Percentiles rank a stretch among this genome's conserved stretches.
phyloP scores from a whole-genome alignment of 2,888 invertebrate genomes.

The Lithodes maja region DNA sequence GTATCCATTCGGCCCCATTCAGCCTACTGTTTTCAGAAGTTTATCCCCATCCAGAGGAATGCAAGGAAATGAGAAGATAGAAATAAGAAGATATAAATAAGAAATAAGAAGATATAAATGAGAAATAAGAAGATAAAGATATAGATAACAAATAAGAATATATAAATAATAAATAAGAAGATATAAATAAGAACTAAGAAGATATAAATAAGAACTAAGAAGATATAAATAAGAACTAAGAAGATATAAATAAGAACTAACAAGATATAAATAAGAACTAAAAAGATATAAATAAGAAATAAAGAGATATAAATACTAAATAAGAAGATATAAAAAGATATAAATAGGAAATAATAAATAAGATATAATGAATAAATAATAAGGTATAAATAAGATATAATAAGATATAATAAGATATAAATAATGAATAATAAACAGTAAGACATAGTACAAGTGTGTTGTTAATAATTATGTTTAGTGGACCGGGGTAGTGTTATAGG shows the following conservation, averaged over 20 bases:
- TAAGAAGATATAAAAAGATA: too few relatives aligned
- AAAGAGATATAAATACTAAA: not conserved
- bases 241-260: not conserved
- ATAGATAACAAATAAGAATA: not conserved
- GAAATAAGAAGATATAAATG: not conserved
- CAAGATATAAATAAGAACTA: too few relatives aligned
- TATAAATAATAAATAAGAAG: not conserved
- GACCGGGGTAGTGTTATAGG: not conserved
- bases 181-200: not conserved
- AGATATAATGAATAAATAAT: not conserved
- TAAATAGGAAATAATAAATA: too few relatives aligned
- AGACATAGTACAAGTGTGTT: not conserved
- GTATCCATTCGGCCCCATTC: too few relatives aligned
- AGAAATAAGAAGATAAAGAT: not conserved
- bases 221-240: not conserved
- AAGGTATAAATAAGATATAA: not conserved
- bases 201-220: too few relatives aligned
- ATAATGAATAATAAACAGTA: too few relatives aligned
- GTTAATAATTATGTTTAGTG: slow-evolving; percentile 30
- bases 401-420: too few relatives aligned
- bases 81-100: too few relatives aligned
- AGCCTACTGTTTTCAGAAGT: too few relatives aligned
- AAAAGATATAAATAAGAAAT: not conserved
- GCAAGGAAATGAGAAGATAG: too few relatives aligned
- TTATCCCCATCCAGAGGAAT: too few relatives aligned